Percentiles rank a stretch among this genome's conserved stretches.
phyloP scores from a whole-genome alignment of 2,113 vertebrate species.

The Turdus rufiventris region DNA sequence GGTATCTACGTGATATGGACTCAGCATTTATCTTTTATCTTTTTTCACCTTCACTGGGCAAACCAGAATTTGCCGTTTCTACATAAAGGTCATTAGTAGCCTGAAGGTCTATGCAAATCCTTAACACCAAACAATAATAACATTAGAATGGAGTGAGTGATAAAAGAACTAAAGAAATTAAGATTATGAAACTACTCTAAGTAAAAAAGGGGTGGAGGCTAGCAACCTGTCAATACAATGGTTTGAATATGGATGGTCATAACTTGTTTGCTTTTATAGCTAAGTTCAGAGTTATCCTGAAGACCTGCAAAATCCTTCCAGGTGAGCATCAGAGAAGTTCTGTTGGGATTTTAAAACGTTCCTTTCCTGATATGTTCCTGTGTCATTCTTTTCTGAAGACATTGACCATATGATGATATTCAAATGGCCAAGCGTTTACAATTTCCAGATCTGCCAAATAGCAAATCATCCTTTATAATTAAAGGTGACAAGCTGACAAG shows the following conservation, averaged over 20 bases:
- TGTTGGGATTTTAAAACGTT: background rate
- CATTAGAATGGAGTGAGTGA: slow-evolving; percentile 57
- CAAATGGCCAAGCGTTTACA: slow-evolving; percentile 85
- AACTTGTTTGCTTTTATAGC: background rate
- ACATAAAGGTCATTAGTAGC: slow-evolving; percentile 81
- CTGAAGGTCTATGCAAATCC: slow-evolving; percentile 81
- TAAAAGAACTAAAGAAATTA: slow-evolving; percentile 67
- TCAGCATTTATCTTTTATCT: background rate
- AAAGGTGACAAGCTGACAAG: slow-evolving; percentile 99
- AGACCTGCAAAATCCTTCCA: background rate
- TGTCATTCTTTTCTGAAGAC: slow-evolving; percentile 74
- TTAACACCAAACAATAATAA: slow-evolving; percentile 56
- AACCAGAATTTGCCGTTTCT: slow-evolving; percentile 45
- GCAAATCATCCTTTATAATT: slow-evolving; percentile 99
- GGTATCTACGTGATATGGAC: background rate
- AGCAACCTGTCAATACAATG: background rate
- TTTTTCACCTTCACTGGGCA: slow-evolving; percentile 2
- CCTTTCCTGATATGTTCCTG: slow-evolving; percentile 7
- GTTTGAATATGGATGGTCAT: background rate
- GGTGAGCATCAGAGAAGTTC: background rate
- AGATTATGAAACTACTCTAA: background rate
- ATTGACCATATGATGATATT: slow-evolving; percentile 84
- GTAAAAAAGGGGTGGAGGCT: background rate
- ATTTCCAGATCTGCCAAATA: slow-evolving; percentile 87
- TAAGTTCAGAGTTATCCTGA: background rate